Conservation (phyloP, 2,888 invertebrate species). For the Platycheirus albimanus region DNA sequence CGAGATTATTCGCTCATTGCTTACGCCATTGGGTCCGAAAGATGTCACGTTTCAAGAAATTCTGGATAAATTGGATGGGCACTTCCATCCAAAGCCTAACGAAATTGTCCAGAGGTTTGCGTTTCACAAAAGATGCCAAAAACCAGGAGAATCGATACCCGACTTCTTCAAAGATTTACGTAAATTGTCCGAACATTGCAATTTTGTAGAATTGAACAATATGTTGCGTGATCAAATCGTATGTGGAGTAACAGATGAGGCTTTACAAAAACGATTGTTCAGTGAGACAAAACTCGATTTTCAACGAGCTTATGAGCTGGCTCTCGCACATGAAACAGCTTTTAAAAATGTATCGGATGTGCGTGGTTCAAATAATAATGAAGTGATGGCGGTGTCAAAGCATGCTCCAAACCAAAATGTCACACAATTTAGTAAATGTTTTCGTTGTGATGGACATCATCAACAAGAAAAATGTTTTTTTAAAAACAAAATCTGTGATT, state of each 20-base stretch:
- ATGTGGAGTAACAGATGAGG: constrained; percentile 14
- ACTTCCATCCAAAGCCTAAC: background rate
- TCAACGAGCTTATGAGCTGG: constrained; percentile 33
- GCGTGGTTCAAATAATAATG: background rate
- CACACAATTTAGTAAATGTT: constrained; percentile 12
- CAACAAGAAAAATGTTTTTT: constrained; percentile 18
- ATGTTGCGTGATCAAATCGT: constrained; percentile 35
- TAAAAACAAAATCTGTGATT: constrained; percentile 10
- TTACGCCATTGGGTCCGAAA: constrained; percentile 20
- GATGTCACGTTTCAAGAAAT: constrained; percentile 30
- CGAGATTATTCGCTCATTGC: constrained; percentile 22
- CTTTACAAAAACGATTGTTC: constrained; percentile 18
- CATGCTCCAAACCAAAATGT: constrained; percentile 1
- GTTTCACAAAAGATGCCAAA: constrained; percentile 14
- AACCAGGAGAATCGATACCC: constrained; percentile 5
- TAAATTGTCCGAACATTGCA: constrained; percentile 33
- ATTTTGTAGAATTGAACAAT: constrained; percentile 31
- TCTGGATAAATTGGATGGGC: constrained; percentile 18
- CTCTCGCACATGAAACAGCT: constrained; percentile 14
- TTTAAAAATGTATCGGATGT: constrained; percentile 7
- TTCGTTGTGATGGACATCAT: constrained; percentile 22
- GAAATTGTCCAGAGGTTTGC: background rate
- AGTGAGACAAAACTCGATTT: constrained; percentile 33
- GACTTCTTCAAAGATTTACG: constrained; percentile 14
- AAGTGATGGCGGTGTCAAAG: background rate